A percentile compares a stretch with the other conserved stretches of the same genome.
phyloP scores from a whole-genome alignment of 2,888 invertebrate genomes.

The Pyrgus malvae region DNA sequence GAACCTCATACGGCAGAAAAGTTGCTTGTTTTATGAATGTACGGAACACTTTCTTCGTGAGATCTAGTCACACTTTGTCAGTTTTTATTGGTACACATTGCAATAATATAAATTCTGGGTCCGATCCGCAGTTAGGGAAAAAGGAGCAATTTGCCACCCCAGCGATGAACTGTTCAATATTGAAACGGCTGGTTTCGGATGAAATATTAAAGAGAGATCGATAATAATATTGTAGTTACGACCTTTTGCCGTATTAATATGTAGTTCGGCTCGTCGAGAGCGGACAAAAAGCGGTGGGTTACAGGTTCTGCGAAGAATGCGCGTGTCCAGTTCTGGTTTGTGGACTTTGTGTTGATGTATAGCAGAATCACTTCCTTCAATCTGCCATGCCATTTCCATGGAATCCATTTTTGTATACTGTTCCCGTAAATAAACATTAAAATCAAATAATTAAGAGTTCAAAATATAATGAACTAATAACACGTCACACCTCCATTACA shows the following conservation, averaged over 20 bases:
- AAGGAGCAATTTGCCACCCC: conserved; percentile 73
- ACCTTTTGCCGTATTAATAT: conserved; percentile 45
- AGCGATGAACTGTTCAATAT: conserved; percentile 54
- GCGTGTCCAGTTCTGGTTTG: conserved; percentile 38
- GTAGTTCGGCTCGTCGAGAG: conserved; percentile 45
- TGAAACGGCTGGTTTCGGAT: conserved; percentile 49
- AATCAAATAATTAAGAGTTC: no score
- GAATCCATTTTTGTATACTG: no score
- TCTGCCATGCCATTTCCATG: no score
- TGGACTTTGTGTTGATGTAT: conserved; percentile 34
- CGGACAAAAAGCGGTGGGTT: conserved; percentile 63
- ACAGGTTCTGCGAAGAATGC: conserved; percentile 70
- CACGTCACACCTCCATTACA: no score
- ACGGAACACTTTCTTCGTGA: no score
- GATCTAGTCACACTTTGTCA: no score
- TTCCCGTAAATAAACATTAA: no score
- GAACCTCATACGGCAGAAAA: no score
- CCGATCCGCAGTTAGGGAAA: conserved; percentile 56
- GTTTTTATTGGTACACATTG: conserved; percentile 64
- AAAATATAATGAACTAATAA: no score
- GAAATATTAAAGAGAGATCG: conserved; percentile 51
- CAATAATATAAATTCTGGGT: conserved; percentile 74
- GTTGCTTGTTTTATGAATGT: no score
- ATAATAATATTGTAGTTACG: conserved; percentile 59
- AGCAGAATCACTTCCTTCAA: conserved; percentile 41